A percentile compares a stretch with the other conserved stretches of the same genome.
phyloP scores from a whole-genome alignment of 2,797 vertebrate species.

The Margarornis squamiger region DNA sequence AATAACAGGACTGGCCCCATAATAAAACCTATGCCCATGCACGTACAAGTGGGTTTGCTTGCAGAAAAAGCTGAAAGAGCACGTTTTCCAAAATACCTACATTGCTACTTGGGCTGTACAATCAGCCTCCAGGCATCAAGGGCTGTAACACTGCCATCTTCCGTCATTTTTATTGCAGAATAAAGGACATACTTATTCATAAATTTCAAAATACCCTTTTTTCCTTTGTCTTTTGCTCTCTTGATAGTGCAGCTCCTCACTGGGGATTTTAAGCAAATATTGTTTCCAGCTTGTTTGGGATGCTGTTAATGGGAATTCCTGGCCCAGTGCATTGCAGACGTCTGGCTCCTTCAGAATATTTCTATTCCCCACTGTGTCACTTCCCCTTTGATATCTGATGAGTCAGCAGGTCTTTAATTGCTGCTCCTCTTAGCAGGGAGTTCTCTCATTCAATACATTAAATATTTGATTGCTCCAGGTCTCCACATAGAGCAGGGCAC shows the following conservation, averaged over 20 bases:
- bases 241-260: not conserved
- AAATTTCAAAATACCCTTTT: not conserved
- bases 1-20: not conserved
- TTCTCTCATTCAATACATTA: not conserved
- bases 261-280: slow-evolving; percentile 1
- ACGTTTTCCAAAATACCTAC: not conserved
- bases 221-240: not conserved
- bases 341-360: slow-evolving; percentile 17
- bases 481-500: not conserved
- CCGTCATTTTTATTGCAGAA: not conserved
- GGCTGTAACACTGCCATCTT: not conserved
- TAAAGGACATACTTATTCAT: not conserved
- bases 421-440: slow-evolving; percentile 20
- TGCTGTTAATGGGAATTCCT: slow-evolving; percentile 30
- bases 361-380: not conserved
- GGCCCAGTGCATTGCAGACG: not conserved
- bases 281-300: slow-evolving; percentile 12
- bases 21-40: not conserved
- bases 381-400: slow-evolving; percentile 46
- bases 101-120: not conserved
- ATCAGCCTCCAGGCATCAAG: not conserved
- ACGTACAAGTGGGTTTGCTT: not conserved
- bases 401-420: slow-evolving; percentile 59
- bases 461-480: slow-evolving; percentile 49
- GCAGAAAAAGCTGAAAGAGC: not conserved